phyloP scores from a whole-genome alignment of 2,113 vertebrate species.

The Colinus virginianus region DNA sequence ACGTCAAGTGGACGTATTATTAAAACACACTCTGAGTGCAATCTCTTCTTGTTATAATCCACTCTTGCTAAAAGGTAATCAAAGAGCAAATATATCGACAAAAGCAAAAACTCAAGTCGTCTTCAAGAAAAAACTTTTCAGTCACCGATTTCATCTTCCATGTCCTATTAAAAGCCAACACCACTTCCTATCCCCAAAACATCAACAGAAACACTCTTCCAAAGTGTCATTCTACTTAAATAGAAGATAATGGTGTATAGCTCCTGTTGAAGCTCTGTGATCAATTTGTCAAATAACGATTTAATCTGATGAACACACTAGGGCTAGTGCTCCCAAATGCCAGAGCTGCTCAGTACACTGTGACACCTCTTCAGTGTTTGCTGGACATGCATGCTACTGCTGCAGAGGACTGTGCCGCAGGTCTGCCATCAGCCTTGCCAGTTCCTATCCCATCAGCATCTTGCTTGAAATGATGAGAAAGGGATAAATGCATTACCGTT shows the following conservation, averaged over 20 bases:
- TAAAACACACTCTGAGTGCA: background rate
- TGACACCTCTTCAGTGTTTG: background rate
- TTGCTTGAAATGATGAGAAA: background rate
- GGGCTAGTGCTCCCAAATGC: background rate
- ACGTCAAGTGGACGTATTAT: background rate
- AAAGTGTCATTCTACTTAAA: background rate
- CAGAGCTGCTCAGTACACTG: background rate
- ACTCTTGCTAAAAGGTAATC: constrained; percentile 10
- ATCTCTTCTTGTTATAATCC: background rate
- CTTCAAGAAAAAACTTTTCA: background rate
- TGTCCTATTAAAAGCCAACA: background rate
- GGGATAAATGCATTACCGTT: background rate
- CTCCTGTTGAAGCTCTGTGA: background rate
- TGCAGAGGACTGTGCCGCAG: background rate
- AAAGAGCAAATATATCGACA: background rate
- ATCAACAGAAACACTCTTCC: background rate
- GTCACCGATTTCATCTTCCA: background rate
- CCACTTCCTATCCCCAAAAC: background rate
- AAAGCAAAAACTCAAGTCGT: background rate
- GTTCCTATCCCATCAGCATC: background rate
- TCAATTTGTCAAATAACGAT: background rate
- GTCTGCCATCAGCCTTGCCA: background rate
- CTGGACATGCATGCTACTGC: background rate
- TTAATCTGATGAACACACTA: background rate
- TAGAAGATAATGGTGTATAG: background rate